phyloP scores from a whole-genome alignment of 2,797 vertebrate genomes.

The Cynopterus sphinx region DNA sequence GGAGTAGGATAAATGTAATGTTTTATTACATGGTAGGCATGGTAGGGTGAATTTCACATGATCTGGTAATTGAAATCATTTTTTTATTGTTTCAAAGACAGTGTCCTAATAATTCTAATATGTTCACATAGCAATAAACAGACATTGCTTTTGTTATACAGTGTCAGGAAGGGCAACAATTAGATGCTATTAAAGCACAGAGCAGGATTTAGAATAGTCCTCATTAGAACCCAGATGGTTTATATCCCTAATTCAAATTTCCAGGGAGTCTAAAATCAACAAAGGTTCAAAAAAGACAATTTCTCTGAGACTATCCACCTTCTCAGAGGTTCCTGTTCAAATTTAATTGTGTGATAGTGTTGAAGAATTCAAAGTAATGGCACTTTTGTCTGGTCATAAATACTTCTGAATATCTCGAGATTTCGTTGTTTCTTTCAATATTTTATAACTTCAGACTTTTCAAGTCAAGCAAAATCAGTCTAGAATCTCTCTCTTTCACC shows the following conservation, averaged over 20 bases:
- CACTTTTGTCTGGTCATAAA: neutral
- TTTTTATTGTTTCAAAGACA: neutral
- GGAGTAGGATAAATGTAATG: neutral
- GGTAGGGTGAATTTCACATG: neutral
- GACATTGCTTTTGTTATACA: neutral
- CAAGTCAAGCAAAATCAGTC: neutral
- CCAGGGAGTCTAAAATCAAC: neutral
- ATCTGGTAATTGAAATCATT: neutral
- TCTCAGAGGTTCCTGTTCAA: slow-evolving; percentile 9
- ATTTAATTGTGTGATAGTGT: neutral
- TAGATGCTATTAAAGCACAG: neutral
- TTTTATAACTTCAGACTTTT: neutral
- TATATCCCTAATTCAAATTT: neutral
- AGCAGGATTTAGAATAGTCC: neutral
- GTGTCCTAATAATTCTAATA: neutral
- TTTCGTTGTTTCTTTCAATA: slow-evolving; percentile 7
- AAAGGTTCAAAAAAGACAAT: neutral
- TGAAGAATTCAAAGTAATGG: neutral
- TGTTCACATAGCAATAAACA: neutral
- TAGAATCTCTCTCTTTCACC: neutral
- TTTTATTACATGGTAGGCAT: neutral
- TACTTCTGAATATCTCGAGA: slow-evolving; percentile 25
- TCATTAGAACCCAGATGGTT: neutral
- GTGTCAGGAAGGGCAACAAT: neutral
- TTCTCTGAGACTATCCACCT: neutral